These are phyloP conservation scores for Cairina moschata DNA, from an alignment of 2,113 vertebrate genomes.

Conservation along the genomic window DNA sequence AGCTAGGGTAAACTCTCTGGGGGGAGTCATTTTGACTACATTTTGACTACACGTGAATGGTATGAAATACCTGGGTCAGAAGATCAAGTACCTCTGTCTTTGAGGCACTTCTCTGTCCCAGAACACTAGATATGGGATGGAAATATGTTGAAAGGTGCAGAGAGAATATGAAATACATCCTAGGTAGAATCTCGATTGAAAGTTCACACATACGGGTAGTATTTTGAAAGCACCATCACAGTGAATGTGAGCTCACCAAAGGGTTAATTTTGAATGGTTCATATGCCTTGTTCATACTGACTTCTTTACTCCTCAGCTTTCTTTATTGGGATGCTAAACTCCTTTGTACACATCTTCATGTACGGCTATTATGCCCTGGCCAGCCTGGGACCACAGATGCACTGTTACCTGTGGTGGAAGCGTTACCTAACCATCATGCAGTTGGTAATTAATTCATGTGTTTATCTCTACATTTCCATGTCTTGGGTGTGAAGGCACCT, in stretches of 20 bases:
- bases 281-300: neutral
- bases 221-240: neutral
- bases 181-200: neutral
- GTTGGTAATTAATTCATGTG: slow-evolving; percentile 72
- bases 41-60: neutral
- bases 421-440: slow-evolving; percentile 79
- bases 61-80: neutral
- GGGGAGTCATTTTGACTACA: neutral
- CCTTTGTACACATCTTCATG: slow-evolving; percentile 80
- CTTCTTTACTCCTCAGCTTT: slow-evolving; percentile 66
- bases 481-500: neutral
- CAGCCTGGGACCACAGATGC: slow-evolving; percentile 75
- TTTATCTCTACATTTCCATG: neutral
- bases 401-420: slow-evolving; percentile 82
- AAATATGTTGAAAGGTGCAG: neutral
- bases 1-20: neutral
- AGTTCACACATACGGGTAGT: neutral
- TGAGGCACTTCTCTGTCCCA: neutral
- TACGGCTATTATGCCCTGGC: slow-evolving; percentile 79
- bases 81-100: neutral
- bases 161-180: neutral
- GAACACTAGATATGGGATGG: neutral
- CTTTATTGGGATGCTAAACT: slow-evolving; percentile 80
- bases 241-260: neutral
- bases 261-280: neutral